Evolutionary conservation across 2,888 invertebrate species (phyloP).

Genomic region (Lasioglossum oenotherae): DNA sequence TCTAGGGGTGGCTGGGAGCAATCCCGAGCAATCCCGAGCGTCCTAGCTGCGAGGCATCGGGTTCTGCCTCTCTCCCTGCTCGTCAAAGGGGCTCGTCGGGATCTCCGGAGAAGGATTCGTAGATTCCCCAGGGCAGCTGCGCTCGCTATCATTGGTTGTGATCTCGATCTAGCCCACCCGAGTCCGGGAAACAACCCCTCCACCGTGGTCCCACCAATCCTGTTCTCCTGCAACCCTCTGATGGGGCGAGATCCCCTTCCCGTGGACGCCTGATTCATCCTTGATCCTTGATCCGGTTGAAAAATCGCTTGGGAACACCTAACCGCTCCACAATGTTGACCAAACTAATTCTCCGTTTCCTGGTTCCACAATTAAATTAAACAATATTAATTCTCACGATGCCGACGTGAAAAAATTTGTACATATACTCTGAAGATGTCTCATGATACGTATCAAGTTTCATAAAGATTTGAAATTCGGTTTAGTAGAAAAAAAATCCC

Average conservation of each 20-base stretch:
- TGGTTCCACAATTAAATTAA: not conserved
- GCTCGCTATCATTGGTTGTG: conserved; percentile 83
- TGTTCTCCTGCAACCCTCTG: conserved; percentile 54
- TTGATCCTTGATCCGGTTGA: not conserved
- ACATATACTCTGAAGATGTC: fast-evolving
- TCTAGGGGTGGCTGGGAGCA: not conserved
- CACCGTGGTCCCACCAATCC: conserved; percentile 82
- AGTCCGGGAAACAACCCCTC: conserved; percentile 78
- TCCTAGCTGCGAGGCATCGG: conserved; percentile 25
- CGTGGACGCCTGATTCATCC: not conserved
- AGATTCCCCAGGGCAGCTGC: conserved; percentile 78
- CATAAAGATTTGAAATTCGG: too few species aligned
- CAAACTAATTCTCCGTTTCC: not conserved
- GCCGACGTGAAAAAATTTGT: not conserved
- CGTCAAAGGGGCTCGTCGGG: conserved; percentile 41
- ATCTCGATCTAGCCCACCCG: conserved; percentile 81
- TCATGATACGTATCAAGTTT: not conserved
- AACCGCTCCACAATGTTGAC: not conserved
- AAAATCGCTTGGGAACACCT: conserved; percentile 7
- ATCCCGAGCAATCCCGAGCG: conserved; percentile 6
- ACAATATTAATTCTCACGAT: not conserved
- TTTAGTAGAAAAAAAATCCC: not conserved
- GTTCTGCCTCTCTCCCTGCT: conserved; percentile 9
- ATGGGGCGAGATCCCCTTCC: conserved; percentile 51
- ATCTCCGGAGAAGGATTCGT: conserved; percentile 56